phyloP scores from a whole-genome alignment of 1,140 invertebrate genomes.

The Rhagoletis pomonella region DNA sequence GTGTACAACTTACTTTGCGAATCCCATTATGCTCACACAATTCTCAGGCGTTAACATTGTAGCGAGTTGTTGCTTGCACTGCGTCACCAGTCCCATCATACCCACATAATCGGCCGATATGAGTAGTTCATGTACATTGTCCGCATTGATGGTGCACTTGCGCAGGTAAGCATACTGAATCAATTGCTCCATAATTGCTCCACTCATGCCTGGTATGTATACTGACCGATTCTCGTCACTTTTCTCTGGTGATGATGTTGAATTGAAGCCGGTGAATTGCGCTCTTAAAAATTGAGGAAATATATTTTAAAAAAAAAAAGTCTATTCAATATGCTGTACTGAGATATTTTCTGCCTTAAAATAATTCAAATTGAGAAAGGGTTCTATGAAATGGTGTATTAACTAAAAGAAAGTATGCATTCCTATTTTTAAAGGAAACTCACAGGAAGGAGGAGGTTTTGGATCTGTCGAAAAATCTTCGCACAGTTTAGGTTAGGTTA shows the following conservation, averaged over 20 bases:
- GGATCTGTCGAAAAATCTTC: too few species aligned
- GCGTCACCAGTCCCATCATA: conserved; percentile 84
- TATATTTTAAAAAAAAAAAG: too few species aligned
- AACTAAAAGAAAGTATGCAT: too few species aligned
- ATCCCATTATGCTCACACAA: conserved; percentile 87
- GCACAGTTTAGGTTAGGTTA: too few species aligned
- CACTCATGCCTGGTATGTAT: conserved; percentile 83
- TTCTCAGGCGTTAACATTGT: conserved; percentile 81
- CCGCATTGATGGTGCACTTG: conserved; percentile 80
- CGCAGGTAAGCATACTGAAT: conserved; percentile 89
- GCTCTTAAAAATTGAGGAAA: conserved; percentile 76
- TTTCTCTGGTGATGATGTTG: conserved; percentile 79
- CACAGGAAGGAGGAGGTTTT: too few species aligned
- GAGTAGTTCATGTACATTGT: conserved; percentile 86
- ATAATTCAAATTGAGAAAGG: too few species aligned
- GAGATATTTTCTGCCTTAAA: too few species aligned
- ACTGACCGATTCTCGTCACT: conserved; percentile 76
- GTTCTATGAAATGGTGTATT: too few species aligned
- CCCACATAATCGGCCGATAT: conserved; percentile 86
- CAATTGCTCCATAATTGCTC: conserved; percentile 83
- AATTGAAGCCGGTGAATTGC: conserved; percentile 85
- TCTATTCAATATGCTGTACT: too few species aligned
- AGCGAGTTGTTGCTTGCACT: conserved; percentile 85
- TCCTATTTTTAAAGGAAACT: too few species aligned
- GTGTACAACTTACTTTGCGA: conserved; percentile 78